Evolutionary conservation across 2,113 vertebrate genomes (phyloP).

Genomic region (Corythoichthys haematopterus): DNA sequence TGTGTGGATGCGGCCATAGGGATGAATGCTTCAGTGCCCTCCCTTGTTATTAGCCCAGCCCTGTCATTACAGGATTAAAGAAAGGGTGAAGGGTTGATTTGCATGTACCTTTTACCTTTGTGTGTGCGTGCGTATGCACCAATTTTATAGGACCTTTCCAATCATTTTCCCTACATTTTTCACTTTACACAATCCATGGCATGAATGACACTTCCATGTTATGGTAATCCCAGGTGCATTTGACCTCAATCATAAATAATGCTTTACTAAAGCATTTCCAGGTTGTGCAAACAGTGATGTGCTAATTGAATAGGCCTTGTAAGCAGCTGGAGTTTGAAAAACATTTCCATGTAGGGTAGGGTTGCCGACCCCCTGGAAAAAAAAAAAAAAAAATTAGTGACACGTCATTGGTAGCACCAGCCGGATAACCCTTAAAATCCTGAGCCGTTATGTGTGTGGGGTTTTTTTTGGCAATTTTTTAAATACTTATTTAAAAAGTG

Average conservation of each 20-base stretch:
- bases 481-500: too few species aligned
- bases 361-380: too few species aligned
- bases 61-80: constrained; percentile 76
- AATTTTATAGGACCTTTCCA: constrained; percentile 23
- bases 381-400: too few species aligned
- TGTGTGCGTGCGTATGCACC: constrained; percentile 19
- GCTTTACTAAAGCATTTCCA: constrained; percentile 32
- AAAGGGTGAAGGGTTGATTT: constrained; percentile 42
- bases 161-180: constrained; percentile 47
- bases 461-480: too few species aligned
- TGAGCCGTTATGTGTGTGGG: too few species aligned
- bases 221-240: constrained; percentile 52
- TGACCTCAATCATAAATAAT: constrained; percentile 55
- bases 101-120: constrained; percentile 20
- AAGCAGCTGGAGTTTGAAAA: constrained; percentile 40
- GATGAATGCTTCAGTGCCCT: constrained; percentile 61
- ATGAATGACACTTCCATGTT: constrained; percentile 36
- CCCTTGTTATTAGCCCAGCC: constrained; percentile 73
- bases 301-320: constrained; percentile 48
- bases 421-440: too few species aligned
- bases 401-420: too few species aligned
- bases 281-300: constrained; percentile 43
- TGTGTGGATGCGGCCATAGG: constrained; percentile 46
- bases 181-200: constrained; percentile 46
- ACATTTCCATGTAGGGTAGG: constrained; percentile 13